Evolutionary conservation across 2,797 vertebrate genomes (phyloP).

Genomic region (Lacerta bilineata): DNA sequence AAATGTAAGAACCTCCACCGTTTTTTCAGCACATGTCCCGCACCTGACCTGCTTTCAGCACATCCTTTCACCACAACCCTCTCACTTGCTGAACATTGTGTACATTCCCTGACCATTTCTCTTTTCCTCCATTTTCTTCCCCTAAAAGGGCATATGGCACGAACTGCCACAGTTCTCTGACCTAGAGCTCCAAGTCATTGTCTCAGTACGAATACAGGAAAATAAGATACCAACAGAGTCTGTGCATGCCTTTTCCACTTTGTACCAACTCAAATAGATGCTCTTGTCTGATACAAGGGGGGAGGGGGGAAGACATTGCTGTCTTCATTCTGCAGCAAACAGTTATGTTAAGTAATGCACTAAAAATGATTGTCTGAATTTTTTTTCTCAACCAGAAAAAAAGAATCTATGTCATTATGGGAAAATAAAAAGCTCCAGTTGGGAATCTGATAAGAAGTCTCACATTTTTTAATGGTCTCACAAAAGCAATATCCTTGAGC

Average conservation of each 20-base stretch:
- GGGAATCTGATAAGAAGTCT: conserved; percentile 2
- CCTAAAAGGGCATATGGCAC: neutral
- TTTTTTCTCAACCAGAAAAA: neutral
- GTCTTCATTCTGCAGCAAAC: neutral
- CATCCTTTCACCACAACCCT: too few species aligned
- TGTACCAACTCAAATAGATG: neutral
- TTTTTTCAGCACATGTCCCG: too few species aligned
- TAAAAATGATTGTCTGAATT: neutral
- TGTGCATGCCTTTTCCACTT: neutral
- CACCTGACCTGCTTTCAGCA: too few species aligned
- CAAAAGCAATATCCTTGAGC: conserved; percentile 40
- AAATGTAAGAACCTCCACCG: too few species aligned
- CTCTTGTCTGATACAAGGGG: neutral
- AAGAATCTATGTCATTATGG: conserved; percentile 12
- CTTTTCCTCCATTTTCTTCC: neutral
- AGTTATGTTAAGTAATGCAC: neutral
- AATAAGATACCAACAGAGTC: neutral
- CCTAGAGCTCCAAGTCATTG: neutral
- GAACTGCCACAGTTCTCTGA: neutral
- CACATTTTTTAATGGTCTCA: conserved; percentile 27
- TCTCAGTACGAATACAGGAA: neutral
- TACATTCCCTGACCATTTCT: neutral
- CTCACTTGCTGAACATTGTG: neutral
- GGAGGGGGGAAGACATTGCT: neutral
- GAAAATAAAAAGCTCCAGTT: conserved; percentile 16